A percentile compares a stretch with the other conserved stretches of the same genome.
Evolutionary conservation across 2,888 invertebrate species (phyloP).

Genomic region (Calephelis perditalis): DNA sequence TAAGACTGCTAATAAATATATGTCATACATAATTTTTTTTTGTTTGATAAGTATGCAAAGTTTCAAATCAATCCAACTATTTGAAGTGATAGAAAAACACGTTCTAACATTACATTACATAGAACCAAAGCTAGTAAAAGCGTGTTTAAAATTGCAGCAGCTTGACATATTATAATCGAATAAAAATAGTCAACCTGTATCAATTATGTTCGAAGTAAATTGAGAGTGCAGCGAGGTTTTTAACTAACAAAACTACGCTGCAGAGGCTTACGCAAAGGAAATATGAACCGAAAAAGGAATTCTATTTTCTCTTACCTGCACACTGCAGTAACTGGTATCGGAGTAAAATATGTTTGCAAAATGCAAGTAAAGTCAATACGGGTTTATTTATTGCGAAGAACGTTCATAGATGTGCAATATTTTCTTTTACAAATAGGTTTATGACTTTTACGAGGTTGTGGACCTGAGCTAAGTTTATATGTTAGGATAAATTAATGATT

Average conservation of each 20-base stretch:
- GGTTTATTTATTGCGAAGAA: conserved; percentile 2
- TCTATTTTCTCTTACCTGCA: conserved; percentile 17
- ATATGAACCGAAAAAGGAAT: conserved; percentile 22
- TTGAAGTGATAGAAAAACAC: too few relatives aligned
- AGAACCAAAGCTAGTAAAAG: too few relatives aligned
- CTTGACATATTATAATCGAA: too few relatives aligned
- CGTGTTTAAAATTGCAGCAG: too few relatives aligned
- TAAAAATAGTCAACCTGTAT: conserved; percentile 3
- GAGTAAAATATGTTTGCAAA: conserved; percentile 14
- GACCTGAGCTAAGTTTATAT: too few relatives aligned
- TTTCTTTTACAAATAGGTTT: neutral
- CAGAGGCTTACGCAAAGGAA: conserved; percentile 17
- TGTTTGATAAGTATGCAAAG: too few relatives aligned
- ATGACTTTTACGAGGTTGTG: too few relatives aligned
- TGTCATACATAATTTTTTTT: too few relatives aligned
- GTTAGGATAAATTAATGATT: too few relatives aligned
- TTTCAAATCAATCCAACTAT: too few relatives aligned
- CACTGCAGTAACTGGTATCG: neutral
- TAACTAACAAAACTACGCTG: conserved; percentile 8
- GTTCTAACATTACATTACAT: too few relatives aligned
- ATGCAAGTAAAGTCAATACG: conserved; percentile 6
- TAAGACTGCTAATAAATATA: too few relatives aligned
- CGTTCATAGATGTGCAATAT: neutral
- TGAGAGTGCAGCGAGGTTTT: conserved; percentile 2
- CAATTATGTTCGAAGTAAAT: conserved; percentile 12